These are phyloP conservation scores for Andrena haemorrhoa DNA, from an alignment of 2,888 invertebrate species.

Conservation along the genomic window DNA sequence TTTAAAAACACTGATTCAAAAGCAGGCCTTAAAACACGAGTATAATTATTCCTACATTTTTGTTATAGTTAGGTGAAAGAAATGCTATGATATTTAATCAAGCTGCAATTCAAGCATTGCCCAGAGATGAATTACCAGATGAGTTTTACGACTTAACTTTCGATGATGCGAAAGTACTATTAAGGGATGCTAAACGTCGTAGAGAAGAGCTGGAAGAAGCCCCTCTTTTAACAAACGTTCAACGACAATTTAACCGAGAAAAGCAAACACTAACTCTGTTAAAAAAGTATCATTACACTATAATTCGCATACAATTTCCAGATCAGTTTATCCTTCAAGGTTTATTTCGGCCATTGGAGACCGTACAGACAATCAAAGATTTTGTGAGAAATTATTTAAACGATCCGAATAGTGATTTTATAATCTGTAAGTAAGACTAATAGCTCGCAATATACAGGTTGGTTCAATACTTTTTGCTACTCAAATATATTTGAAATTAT, in stretches of 20 bases:
- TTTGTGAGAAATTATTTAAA: conserved; percentile 91
- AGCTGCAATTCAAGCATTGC: conserved; percentile 86
- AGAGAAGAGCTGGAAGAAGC: conserved; percentile 89
- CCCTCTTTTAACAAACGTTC: conserved; percentile 89
- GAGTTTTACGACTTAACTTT: conserved; percentile 95
- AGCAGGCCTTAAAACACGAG: background rate
- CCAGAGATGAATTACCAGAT: conserved; percentile 92
- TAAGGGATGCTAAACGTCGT: conserved; percentile 90
- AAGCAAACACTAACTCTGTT: conserved; percentile 87
- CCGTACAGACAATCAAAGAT: conserved; percentile 89
- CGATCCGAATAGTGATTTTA: conserved; percentile 89
- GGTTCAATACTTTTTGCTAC: background rate
- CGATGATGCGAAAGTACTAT: conserved; percentile 91
- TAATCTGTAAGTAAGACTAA: conserved; percentile 89
- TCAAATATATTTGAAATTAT: background rate
- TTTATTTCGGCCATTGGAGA: conserved; percentile 92
- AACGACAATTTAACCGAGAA: conserved; percentile 87
- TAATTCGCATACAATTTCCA: conserved; percentile 95
- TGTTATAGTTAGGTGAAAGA: conserved; percentile 89
- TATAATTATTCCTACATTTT: conserved; percentile 21
- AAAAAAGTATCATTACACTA: conserved; percentile 90
- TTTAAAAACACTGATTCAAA: background rate
- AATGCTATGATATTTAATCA: conserved; percentile 91
- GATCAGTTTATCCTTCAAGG: conserved; percentile 95
- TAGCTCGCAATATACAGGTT: background rate